Evolutionary conservation across 1,140 invertebrate species (phyloP).

Genomic region (Epicauta chinensis): DNA sequence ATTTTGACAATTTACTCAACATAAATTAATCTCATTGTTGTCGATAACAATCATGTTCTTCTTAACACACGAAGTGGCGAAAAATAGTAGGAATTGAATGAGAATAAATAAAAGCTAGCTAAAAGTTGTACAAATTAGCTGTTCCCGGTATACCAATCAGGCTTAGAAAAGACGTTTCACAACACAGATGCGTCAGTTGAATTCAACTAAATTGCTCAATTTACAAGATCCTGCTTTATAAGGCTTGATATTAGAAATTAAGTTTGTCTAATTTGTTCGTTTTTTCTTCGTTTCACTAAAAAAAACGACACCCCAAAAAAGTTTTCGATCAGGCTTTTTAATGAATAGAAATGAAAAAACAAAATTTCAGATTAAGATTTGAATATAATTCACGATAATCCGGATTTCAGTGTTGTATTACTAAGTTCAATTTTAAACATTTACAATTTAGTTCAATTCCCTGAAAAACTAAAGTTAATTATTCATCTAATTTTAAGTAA

Average conservation of each 20-base stretch:
- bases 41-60: not conserved
- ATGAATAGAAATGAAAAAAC: not conserved
- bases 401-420: too few relatives aligned
- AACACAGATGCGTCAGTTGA: slow-evolving; percentile 13
- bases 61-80: too few relatives aligned
- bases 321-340: not conserved
- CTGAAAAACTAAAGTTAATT: too few relatives aligned
- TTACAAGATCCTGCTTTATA: slow-evolving; percentile 13
- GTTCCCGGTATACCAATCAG: slow-evolving; percentile 4
- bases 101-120: not conserved
- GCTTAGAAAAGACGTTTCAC: slow-evolving; percentile 12
- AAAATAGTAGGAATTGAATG: not conserved
- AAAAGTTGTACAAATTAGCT: not conserved
- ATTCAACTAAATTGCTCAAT: slow-evolving; percentile 16
- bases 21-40: not conserved
- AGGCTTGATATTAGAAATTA: slow-evolving; percentile 16
- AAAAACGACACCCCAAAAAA: too few relatives aligned
- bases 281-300: not conserved
- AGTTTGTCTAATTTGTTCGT: slow-evolving; percentile 10
- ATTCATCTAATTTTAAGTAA: too few relatives aligned
- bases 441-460: too few relatives aligned
- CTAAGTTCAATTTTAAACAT: too few relatives aligned
- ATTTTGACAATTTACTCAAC: not conserved
- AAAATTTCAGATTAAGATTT: not conserved
- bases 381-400: not conserved